Conservation (phyloP, 2,113 vertebrate genomes). For the Percopsis transmontana region DNA sequence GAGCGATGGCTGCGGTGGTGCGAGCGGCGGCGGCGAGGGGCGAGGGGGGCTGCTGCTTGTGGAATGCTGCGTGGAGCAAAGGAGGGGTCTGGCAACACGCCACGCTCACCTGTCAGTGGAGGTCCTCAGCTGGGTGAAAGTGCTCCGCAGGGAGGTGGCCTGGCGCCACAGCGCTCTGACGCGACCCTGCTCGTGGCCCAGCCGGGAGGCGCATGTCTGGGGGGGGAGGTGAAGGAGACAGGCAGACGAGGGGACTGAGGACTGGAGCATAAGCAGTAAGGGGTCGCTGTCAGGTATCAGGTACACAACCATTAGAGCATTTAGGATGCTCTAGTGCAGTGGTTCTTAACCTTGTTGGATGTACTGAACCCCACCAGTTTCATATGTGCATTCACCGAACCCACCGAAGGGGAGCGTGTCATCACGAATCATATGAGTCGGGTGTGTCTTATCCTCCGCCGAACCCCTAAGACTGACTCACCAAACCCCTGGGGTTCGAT, state of each 20-base stretch:
- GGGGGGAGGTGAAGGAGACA: slow-evolving; percentile 26
- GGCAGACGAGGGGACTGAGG: slow-evolving; percentile 1
- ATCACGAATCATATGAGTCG: no score
- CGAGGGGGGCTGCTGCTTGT: slow-evolving; percentile 26
- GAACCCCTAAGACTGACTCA: no score
- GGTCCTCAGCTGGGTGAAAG: slow-evolving; percentile 72
- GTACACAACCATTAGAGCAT: no score
- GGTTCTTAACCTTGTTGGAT: no score
- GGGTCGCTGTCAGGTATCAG: no score
- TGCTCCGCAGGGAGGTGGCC: slow-evolving; percentile 75
- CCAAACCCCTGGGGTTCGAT: no score
- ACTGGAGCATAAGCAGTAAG: slow-evolving; percentile 20
- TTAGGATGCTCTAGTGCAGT: no score
- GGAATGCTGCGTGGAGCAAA: slow-evolving; percentile 27
- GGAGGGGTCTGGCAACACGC: slow-evolving; percentile 49
- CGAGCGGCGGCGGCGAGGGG: slow-evolving; percentile 24
- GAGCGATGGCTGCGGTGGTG: slow-evolving; percentile 42
- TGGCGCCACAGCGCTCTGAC: slow-evolving; percentile 78
- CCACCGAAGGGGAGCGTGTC: no score
- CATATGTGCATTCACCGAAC: no score
- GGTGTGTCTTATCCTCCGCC: no score
- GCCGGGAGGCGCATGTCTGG: slow-evolving; percentile 55
- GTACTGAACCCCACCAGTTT: no score
- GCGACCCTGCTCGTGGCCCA: slow-evolving; percentile 53
- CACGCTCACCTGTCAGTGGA: slow-evolving; percentile 72